A percentile compares a stretch with the other conserved stretches of the same genome.
These are phyloP conservation scores for Paedocypris sp. DNA, from an alignment of 2,113 vertebrate genomes.

Conservation along the genomic window DNA sequence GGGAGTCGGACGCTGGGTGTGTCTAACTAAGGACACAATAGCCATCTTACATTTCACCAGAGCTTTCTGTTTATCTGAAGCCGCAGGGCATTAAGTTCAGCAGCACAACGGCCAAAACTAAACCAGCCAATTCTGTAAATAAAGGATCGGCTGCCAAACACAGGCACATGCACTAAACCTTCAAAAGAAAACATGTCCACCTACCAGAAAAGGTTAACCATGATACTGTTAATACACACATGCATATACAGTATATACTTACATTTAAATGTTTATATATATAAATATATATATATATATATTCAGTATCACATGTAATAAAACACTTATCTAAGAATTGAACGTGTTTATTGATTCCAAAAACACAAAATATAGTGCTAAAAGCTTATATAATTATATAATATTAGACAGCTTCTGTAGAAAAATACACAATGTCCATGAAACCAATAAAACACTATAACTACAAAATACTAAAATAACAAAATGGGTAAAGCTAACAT, in stretches of 20 bases:
- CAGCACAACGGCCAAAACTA: not conserved
- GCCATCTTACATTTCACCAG: conserved; percentile 15
- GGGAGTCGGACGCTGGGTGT: conserved; percentile 13
- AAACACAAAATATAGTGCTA: not conserved
- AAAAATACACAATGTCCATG: not conserved
- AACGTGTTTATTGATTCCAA: not conserved
- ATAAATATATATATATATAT: too few relatives aligned
- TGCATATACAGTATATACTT: not conserved
- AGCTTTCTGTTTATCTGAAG: not conserved
- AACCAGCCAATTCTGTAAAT: not conserved
- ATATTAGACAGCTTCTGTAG: not conserved
- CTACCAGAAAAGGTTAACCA: not conserved
- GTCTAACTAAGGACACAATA: conserved; percentile 14
- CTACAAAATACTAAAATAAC: too few relatives aligned
- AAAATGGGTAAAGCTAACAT: too few relatives aligned
- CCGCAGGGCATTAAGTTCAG: conserved; percentile 15
- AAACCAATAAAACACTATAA: too few relatives aligned
- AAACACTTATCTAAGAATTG: not conserved
- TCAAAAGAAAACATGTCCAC: not conserved
- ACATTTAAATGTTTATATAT: not conserved
- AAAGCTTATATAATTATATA: not conserved
- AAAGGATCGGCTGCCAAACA: not conserved
- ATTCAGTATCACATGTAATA: too few relatives aligned
- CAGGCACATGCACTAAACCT: not conserved
- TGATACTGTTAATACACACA: not conserved